Evolutionary conservation across 2,113 vertebrate genomes (phyloP).

Genomic region (Pygoscelis antarcticus): DNA sequence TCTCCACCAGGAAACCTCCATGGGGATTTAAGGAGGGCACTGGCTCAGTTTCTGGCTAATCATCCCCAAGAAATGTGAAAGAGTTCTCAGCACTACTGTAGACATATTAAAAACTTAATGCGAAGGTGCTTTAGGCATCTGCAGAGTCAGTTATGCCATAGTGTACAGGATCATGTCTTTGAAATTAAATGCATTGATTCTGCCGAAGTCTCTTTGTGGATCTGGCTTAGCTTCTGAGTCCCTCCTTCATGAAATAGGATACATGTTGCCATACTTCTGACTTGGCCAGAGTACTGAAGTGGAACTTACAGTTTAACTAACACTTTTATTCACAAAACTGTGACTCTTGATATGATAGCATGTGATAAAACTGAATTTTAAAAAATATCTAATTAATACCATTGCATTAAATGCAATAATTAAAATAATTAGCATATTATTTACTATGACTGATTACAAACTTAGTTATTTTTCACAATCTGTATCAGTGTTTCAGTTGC

Average conservation of each 20-base stretch:
- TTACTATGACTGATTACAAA: slow-evolving; percentile 3
- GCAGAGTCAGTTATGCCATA: neutral
- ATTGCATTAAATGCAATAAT: neutral
- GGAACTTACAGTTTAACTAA: neutral
- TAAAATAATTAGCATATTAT: neutral
- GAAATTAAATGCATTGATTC: neutral
- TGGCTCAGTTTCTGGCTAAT: neutral
- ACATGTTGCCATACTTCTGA: no score
- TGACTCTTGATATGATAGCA: neutral
- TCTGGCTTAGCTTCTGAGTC: neutral
- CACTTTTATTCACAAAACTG: neutral
- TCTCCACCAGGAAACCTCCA: neutral
- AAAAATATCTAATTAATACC: neutral
- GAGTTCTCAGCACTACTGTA: neutral
- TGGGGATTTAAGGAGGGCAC: neutral
- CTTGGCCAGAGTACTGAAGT: neutral
- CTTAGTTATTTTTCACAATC: neutral
- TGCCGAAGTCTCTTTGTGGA: neutral
- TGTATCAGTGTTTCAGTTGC: neutral
- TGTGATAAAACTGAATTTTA: neutral
- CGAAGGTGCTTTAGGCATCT: neutral
- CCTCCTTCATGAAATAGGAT: neutral
- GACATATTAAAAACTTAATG: neutral
- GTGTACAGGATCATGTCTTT: neutral
- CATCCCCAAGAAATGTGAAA: neutral